Percentiles rank a stretch among this genome's conserved stretches.
phyloP scores from a whole-genome alignment of 1,140 invertebrate species.

The Ctenoplectra terminalis region DNA sequence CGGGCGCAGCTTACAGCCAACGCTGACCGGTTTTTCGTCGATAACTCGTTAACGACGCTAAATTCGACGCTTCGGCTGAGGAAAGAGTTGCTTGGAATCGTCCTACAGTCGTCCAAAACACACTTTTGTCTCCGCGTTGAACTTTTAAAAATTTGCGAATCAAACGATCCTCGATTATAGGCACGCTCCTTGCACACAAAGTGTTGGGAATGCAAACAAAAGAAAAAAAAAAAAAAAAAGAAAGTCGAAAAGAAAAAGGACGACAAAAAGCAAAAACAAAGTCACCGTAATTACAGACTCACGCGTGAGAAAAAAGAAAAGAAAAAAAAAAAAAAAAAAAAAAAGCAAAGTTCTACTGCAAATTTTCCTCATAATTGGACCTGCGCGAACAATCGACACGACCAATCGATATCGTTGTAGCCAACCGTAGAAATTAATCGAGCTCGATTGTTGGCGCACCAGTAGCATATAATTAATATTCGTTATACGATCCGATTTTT shows the following conservation, averaged over 20 bases:
- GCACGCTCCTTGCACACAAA: constrained; percentile 70
- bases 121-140: constrained; percentile 40
- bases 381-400: constrained; percentile 74
- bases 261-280: neutral
- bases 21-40: too few species aligned
- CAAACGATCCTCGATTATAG: constrained; percentile 65
- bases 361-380: constrained; percentile 79
- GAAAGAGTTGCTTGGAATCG: too few species aligned
- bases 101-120: too few species aligned
- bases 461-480: constrained; percentile 80
- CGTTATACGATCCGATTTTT: constrained; percentile 77
- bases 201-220: constrained; percentile 45
- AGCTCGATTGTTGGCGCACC: constrained; percentile 72
- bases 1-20: too few species aligned
- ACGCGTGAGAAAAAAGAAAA: constrained; percentile 20
- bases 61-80: too few species aligned
- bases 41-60: too few species aligned
- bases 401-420: too few species aligned
- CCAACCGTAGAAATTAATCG: too few species aligned
- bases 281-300: constrained; percentile 17
- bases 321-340: constrained; percentile 9
- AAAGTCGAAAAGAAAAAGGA: constrained; percentile 13
- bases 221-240: constrained; percentile 22
- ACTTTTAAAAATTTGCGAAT: constrained; percentile 71
- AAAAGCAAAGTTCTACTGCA: constrained; percentile 82